Evolutionary conservation across 2,888 invertebrate species (phyloP).

Genomic region (Mechanitis mazaeus): DNA sequence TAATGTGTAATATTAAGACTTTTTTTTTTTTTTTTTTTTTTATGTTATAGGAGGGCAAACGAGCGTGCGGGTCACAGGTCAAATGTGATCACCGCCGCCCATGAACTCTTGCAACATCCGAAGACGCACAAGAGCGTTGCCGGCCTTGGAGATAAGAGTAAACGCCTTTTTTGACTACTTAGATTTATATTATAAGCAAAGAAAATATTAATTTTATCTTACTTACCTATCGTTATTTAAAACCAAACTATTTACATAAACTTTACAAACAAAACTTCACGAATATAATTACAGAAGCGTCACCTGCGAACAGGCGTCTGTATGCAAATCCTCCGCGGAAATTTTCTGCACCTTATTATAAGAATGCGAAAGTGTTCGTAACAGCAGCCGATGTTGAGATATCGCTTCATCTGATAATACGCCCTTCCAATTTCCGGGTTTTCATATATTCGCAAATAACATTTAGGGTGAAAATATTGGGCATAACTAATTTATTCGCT

Average conservation of each 20-base stretch:
- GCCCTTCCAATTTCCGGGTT: conserved; percentile 67
- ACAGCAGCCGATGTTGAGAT: conserved; percentile 49
- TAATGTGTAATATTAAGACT: not conserved
- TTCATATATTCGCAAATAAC: conserved; percentile 62
- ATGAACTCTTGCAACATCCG: no score
- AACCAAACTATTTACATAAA: conserved; percentile 56
- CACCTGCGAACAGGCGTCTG: conserved; percentile 65
- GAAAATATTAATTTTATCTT: not conserved
- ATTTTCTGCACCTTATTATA: conserved; percentile 70
- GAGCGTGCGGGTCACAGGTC: no score
- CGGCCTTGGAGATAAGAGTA: no score
- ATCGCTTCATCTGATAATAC: conserved; percentile 66
- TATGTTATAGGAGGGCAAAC: no score
- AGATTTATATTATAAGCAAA: not conserved
- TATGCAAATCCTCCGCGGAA: conserved; percentile 65
- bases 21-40: not conserved
- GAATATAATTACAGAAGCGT: conserved; percentile 70
- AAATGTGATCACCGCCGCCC: no score
- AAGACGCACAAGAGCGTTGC: no score
- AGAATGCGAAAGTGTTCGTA: conserved; percentile 52
- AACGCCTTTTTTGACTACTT: no score
- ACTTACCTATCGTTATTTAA: not conserved
- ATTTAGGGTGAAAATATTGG: conserved; percentile 71
- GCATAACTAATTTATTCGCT: conserved; percentile 70
- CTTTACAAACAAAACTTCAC: conserved; percentile 55